Evolutionary conservation across 2,797 vertebrate genomes (phyloP), one percentile per base, ranked within the genome.

Genomic region (Lacerta viridis): DNA sequence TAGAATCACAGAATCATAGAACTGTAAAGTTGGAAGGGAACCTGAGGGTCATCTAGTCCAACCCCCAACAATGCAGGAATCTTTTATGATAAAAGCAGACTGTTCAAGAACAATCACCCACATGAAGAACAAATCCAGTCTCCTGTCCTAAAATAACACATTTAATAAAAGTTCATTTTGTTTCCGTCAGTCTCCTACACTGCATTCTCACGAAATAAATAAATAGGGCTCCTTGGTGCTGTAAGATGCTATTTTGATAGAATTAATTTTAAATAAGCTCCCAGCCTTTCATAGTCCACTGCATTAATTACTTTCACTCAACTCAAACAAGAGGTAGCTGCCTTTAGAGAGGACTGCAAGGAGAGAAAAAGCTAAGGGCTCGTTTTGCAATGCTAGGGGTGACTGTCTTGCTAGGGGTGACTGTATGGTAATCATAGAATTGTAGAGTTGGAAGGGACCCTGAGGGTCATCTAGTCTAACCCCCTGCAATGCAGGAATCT

Each of bases 261-360:
- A 93, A 91, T 90, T 91, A 93, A 94, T 91, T 92, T 95, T 94
- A 96, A 94, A 94, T 92, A 94, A 96, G 90, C 18, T 94, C 77
- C 61, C 50, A 89, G 84, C 55, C 61, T 93, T 94, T 92, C 86
- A 90, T 83, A 94, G 84, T 87, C 95, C 80, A 90, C 11, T 92
- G 80, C 87, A 89, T 92, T 95, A 91, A 95, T 93, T 94, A 94
- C 76, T 90, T 94, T 88, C 90, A 68, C 85, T 92, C 74, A 93
- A 91, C 85, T 92, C 74, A 93, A 92, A 93, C 0, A 0, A 50
- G 87, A 89, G 83, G 90, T 76, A 85, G 92, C 0, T 43, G 61
- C 92, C 84, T 91, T 82, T 82, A 82, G 55, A 83, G 0, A 13
- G 80, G 39, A 18, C 72, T 3, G 0, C 15, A 46, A 55, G 80